Evolutionary conservation across 2,113 vertebrate species (phyloP).

Genomic region (Jacana jacana): DNA sequence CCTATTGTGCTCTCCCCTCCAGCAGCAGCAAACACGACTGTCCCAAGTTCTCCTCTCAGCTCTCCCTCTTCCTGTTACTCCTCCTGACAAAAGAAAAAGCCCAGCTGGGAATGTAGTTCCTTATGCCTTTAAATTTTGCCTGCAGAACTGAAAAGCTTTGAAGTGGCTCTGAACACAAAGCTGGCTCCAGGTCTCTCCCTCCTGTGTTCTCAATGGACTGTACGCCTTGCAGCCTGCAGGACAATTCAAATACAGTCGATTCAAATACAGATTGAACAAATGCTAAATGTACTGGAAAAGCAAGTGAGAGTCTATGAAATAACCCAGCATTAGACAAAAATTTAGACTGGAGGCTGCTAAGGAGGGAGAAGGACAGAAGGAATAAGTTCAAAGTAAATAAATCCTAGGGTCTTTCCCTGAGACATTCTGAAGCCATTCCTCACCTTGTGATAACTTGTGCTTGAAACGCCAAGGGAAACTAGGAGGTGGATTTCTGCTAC

Average conservation of each 20-base stretch:
- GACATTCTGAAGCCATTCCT: background rate
- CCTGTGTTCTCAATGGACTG: background rate
- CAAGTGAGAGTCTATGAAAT: background rate
- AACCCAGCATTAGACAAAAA: background rate
- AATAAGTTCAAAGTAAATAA: conserved; percentile 13
- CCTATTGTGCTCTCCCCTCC: background rate
- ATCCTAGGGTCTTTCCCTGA: background rate
- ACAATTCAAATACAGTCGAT: background rate
- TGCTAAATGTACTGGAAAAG: background rate
- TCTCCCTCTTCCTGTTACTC: background rate
- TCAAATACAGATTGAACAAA: background rate
- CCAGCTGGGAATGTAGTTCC: background rate
- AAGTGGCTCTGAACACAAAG: background rate
- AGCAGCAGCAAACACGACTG: background rate
- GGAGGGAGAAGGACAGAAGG: background rate
- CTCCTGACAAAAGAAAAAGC: background rate
- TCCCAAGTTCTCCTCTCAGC: background rate
- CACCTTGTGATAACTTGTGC: background rate
- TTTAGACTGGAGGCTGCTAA: background rate
- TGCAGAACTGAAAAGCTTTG: background rate
- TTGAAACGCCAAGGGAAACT: background rate
- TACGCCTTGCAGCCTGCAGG: conserved; percentile 10
- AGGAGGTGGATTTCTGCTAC: background rate
- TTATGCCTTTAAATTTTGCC: conserved; percentile 3
- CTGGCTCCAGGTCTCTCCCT: background rate